A percentile compares a stretch with the other conserved stretches of the same genome.
Evolutionary conservation across 1,140 invertebrate genomes (phyloP).

Genomic region (Schlechtendalia chinensis): DNA sequence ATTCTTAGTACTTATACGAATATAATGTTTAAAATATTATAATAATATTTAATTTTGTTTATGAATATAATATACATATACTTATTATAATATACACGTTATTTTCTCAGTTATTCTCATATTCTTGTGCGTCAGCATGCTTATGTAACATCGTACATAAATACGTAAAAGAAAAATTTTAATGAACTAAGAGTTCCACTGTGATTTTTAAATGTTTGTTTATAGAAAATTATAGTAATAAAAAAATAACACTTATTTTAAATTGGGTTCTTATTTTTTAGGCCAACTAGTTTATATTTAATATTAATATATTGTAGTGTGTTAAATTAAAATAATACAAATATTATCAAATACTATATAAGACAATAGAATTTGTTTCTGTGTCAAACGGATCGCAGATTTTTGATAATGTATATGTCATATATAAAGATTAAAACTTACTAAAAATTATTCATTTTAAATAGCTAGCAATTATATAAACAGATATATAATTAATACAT

Average conservation of each 20-base stretch:
- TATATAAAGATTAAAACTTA: too few species aligned
- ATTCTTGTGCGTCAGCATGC: not conserved
- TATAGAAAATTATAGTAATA: conserved; percentile 9
- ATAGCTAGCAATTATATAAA: too few species aligned
- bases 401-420: too few species aligned
- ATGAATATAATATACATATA: not conserved
- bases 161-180: not conserved
- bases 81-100: not conserved
- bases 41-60: conserved; percentile 22
- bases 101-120: not conserved
- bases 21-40: not conserved
- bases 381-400: too few species aligned
- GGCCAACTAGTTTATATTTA: not conserved
- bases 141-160: not conserved
- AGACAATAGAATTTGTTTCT: too few species aligned
- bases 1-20: not conserved
- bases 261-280: conserved; percentile 7
- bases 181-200: not conserved
- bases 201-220: not conserved
- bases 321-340: too few species aligned
- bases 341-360: too few species aligned
- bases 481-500: too few species aligned
- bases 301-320: too few species aligned
- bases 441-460: too few species aligned
- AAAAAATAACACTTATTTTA: not conserved